Base-by-base conservation (phyloP, 2,797 vertebrate species). In the Euthynnus affinis region DNA sequence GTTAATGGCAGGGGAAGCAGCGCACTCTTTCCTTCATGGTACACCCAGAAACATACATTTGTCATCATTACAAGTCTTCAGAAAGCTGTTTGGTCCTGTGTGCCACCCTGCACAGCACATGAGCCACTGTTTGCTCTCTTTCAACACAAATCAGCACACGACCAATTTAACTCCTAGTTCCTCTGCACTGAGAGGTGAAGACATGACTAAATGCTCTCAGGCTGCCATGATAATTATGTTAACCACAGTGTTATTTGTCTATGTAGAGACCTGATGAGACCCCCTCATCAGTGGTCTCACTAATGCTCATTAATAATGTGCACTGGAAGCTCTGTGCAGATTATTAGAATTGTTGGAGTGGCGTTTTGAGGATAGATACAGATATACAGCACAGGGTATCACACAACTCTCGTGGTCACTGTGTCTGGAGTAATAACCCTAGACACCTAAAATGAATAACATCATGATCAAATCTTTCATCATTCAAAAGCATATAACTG, bases 161-260 rank as follows among this genome's bases (percentile, higher is more conserved):
- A 66, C 61, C 87, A 82, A 89, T 90, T 91, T 85, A 81, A 90
- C 82, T 70, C 44, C 34, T 68, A 56, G 59, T 68, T 87, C 71
- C 81, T 81, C 53, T 71, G 67, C 73, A 63, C 40, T 34, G 15
- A 42, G 70, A 66, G 56, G 20, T 23, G 34, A 20, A 32, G 14
- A 73, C 71, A 68, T 51, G 62, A 73, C 74, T 69, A 60, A 80
- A 71, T 81, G 73, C 27, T 61, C 52, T 49, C 57, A 22, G 20
- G 51, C 18, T 64, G 37, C 15, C 46, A 15, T 60, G 25, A 64
- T 55, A 14, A 62, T 51, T 37, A 32, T n/a, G 52, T 64, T 32
- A 51, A 23, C 32, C 60, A n/a, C 20, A 49, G 32, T 64, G 65
- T 81, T 53, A 53, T 23, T 68, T n/a, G 34, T 34, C 14, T 37